Evolutionary conservation across 1,140 invertebrate genomes (phyloP).

Genomic region (Drosophila ercepeae): DNA sequence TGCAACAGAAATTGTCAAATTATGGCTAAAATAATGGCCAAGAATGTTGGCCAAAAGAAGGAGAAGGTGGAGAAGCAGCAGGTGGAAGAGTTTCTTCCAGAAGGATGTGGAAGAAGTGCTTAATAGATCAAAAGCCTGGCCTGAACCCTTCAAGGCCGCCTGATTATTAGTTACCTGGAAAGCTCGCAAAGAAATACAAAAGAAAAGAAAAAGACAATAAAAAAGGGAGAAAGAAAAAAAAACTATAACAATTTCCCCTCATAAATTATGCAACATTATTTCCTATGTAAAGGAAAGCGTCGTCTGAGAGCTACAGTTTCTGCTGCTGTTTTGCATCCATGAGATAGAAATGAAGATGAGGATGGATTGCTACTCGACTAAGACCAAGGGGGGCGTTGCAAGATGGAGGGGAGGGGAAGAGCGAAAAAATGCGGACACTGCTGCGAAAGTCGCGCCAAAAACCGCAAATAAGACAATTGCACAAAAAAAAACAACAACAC

Average conservation of each 20-base stretch:
- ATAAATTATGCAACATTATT: constrained; percentile 81
- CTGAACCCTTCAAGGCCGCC: too few relatives aligned
- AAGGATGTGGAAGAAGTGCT: too few relatives aligned
- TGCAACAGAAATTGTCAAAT: too few relatives aligned
- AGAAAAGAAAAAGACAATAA: too few relatives aligned
- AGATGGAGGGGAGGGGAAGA: not conserved
- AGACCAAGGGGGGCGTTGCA: not conserved
- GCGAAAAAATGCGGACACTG: constrained; percentile 65
- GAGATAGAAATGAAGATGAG: constrained; percentile 18
- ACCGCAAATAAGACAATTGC: constrained; percentile 71
- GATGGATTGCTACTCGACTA: constrained; percentile 7
- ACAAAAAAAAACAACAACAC: too few relatives aligned
- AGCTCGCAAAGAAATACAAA: too few relatives aligned
- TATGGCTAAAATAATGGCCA: too few relatives aligned
- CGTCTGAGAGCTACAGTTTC: constrained; percentile 17
- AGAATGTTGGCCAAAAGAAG: too few relatives aligned
- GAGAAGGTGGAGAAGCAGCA: too few relatives aligned
- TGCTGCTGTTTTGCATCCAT: constrained; percentile 51
- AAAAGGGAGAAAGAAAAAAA: not conserved
- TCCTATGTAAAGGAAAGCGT: constrained; percentile 57
- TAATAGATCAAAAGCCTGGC: too few relatives aligned
- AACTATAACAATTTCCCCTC: constrained; percentile 75
- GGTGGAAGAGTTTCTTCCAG: too few relatives aligned
- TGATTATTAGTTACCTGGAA: too few relatives aligned
- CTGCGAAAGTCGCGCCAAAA: constrained; percentile 69